Evolutionary conservation across 2,797 vertebrate species (phyloP), one percentile per base, ranked within the genome.

Genomic region (Cyclura pinguis): DNA sequence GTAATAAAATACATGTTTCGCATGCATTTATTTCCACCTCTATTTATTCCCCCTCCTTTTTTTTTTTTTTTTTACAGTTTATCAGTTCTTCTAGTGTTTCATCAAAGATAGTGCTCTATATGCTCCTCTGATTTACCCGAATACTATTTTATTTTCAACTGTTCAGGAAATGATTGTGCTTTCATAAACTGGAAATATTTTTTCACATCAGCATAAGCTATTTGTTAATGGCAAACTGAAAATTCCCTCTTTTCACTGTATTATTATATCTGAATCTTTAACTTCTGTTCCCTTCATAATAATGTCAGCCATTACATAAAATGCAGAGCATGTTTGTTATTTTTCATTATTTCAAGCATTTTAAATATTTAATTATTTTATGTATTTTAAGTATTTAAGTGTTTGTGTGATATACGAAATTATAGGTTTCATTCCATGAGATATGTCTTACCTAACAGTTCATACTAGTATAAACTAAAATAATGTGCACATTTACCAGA

Each of bases 131-230:
- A 92, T 80, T 84, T 93, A 47, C 90, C 27, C 93, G 20, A 87
- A 85, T 0, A 1, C 52, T 90, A 32, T 84, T 76, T 90, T 90
- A 55, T 85, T 83, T 92, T 64, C 88, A 84, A 85, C 86, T 80
- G 42, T 95, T 52, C 50, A 95, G 94, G 84, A 94, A 87, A 84
- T 38, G 4, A 89, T 94, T 1, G 76, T 93, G 62, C 85, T 67
- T 47, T 92, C 50, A 83, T 91, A 20, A 8, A 74, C 83, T 57
- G 27, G 77, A 74, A 81, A 88, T 91, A 18, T 92, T 91, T 95
- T 69, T 91, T 93, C 80, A 72, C 81, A 57, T 57, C 6, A 4
- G 0, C 92, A 67, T 50, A 89, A 10, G 14, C 42, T 88, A 85
- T 80, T 82, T 92, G 1, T 80, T 9, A 0, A 18, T 0, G 88